Evolutionary conservation across 2,797 vertebrate genomes (phyloP), one percentile per base, ranked within the genome.

Genomic region (Coccyzus lansbergi): DNA sequence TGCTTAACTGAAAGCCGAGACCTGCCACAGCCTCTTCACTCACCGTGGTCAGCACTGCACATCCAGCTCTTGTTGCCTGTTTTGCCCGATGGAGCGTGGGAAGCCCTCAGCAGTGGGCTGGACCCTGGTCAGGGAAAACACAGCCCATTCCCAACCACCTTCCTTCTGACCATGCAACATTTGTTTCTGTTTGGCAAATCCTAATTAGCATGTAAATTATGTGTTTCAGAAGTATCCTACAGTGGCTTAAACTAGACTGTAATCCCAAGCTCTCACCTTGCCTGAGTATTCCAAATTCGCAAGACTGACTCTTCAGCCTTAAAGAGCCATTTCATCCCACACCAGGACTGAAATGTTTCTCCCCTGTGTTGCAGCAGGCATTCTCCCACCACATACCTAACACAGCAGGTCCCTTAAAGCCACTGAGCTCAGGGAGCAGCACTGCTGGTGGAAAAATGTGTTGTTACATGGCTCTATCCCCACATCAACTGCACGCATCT

Each of bases 201-300:
- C 12, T 48, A 79, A 91, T 92, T 85, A 85, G 44, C 53, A 68
- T 49, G 53, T 38, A 91, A 94, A 93, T 92, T n/a, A 94, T 12
- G 68, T 49, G 21, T 85, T 48, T 92, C 75, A 49, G n/a, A 88
- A 91, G 46, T 71, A 70, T 87, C 44, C 52, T 38, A 25, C 56
- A 74, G 33, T 7, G 14, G 24, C 87, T 90, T 12, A 76, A 67
- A 52, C 25, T 64, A 70, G 78, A 34, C 40, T 60, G 52, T 26
- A 94, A 92, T 90, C 78, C 79, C 77, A 86, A 81, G 9, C 46
- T 64, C 72, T 74, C 86, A 40, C 42, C 58, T 0, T 40, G 49
- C 15, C 67, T 80, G 53, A 67, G 53, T 24, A 29, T 42, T 15
- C 15, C 29, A 29, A 79, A 82, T 38, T 69, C 33, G 8, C 24